Evolutionary conservation across 2,888 invertebrate genomes (phyloP).

Genomic region (Coleophora flavipennella): DNA sequence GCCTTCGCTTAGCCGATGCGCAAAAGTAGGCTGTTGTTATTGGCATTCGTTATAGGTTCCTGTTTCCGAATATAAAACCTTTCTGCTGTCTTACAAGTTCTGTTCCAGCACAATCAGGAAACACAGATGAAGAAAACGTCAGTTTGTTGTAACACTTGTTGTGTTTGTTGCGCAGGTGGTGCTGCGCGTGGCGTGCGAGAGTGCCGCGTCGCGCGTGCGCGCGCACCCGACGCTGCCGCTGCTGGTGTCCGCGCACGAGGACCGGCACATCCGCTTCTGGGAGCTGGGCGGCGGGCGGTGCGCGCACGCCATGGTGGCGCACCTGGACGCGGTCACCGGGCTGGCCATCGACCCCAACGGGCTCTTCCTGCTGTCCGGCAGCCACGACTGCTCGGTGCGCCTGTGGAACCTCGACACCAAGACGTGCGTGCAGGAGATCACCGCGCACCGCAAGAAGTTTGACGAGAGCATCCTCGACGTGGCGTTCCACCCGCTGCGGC

Average conservation of each 20-base stretch:
- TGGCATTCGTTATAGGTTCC: no score
- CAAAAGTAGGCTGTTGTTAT: no score
- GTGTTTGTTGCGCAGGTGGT: slow-evolving; percentile 70
- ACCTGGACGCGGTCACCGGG: slow-evolving; percentile 98
- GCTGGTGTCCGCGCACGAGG: slow-evolving; percentile 97
- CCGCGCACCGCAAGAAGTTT: slow-evolving; percentile 99
- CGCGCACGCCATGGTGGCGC: slow-evolving; percentile 98
- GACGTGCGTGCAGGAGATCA: slow-evolving; percentile 99
- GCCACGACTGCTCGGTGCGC: slow-evolving; percentile 98
- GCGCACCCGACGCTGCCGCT: slow-evolving; percentile 97
- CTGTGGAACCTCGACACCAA: slow-evolving; percentile 99
- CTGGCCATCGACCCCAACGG: slow-evolving; percentile 99
- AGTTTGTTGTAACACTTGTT: background rate
- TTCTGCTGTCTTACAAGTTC: no score
- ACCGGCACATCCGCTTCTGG: slow-evolving; percentile 98
- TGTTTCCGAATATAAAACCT: no score
- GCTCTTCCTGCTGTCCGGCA: slow-evolving; percentile 97
- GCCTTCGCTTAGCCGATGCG: no score
- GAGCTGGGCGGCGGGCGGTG: slow-evolving; percentile 95
- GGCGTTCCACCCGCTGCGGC: slow-evolving; percentile 98
- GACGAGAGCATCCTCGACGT: slow-evolving; percentile 99
- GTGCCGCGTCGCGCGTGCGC: slow-evolving; percentile 83
- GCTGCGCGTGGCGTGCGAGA: slow-evolving; percentile 77
- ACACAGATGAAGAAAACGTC: no score
- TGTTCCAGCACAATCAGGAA: no score